Conservation (phyloP, 2,888 invertebrate species). For the Sialis fuliginosa region DNA sequence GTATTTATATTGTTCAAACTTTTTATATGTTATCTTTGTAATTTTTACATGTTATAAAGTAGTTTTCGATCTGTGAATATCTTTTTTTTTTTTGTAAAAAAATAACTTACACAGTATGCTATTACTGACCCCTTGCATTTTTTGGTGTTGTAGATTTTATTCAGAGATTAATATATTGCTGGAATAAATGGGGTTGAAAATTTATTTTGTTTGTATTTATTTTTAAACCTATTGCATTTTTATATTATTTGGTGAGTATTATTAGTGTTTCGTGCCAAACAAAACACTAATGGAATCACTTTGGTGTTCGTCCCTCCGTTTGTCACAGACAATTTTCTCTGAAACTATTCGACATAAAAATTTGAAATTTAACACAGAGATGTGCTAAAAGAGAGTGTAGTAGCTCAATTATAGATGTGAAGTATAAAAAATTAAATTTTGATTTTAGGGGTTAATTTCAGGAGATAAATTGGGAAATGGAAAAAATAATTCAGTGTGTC, state of each 20-base stretch:
- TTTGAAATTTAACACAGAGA: not conserved
- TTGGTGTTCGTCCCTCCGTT: no score
- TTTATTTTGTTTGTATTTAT: not conserved
- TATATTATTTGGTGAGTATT: not conserved
- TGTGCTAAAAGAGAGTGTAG: no score
- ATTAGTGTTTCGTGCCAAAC: not conserved
- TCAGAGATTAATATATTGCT: slow-evolving; percentile 3
- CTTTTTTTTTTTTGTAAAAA: not conserved
- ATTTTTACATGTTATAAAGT: slow-evolving; percentile 2
- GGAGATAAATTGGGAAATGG: no score
- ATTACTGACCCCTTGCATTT: slow-evolving; percentile 4
- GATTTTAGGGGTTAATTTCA: no score
- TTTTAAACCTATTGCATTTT: not conserved
- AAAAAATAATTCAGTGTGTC: no score
- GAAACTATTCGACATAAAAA: no score
- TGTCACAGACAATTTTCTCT: no score
- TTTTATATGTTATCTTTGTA: not conserved
- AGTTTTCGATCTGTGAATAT: slow-evolving; percentile 1
- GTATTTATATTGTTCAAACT: not conserved
- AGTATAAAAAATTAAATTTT: no score
- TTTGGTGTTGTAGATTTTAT: slow-evolving; percentile 5
- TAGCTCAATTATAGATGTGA: no score
- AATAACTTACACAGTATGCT: slow-evolving; percentile 6
- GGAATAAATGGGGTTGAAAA: slow-evolving; percentile 4
- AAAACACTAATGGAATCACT: no score